Evolutionary conservation across 2,888 invertebrate genomes (phyloP).

Genomic region (Oscheius sp.): DNA sequence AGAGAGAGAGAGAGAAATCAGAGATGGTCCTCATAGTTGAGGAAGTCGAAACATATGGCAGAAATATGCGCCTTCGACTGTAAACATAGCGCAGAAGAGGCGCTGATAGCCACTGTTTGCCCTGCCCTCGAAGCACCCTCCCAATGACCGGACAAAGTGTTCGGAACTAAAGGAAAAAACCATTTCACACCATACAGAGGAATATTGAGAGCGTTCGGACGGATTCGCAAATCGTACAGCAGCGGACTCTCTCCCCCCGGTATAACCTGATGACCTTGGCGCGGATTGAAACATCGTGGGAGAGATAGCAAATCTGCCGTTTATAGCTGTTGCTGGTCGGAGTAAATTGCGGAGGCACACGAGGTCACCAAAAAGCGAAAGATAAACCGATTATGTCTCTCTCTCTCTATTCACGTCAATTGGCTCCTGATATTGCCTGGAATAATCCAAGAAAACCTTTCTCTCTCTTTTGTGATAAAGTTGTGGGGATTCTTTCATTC

Average conservation of each 20-base stretch:
- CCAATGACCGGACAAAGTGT: constrained; percentile 21
- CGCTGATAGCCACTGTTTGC: constrained; percentile 13
- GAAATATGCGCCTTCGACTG: background rate
- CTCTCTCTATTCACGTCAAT: too few species aligned
- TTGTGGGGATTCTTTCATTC: background rate
- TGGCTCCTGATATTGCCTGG: too few species aligned
- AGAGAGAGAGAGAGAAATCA: background rate
- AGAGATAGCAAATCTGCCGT: constrained; percentile 25
- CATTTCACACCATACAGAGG: background rate
- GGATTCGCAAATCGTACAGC: constrained; percentile 15
- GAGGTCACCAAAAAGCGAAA: background rate
- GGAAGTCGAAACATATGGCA: background rate
- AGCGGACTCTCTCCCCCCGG: background rate
- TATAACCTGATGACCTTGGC: constrained; percentile 12
- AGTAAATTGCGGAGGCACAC: background rate
- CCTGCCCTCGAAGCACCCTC: constrained; percentile 22
- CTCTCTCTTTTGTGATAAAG: background rate
- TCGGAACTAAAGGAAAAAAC: background rate
- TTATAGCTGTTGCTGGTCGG: background rate
- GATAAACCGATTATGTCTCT: too few species aligned
- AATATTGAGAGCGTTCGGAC: background rate
- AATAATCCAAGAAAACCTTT: background rate
- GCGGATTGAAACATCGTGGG: constrained; percentile 29
- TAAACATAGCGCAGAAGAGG: constrained; percentile 19
- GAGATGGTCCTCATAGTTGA: background rate